Evolutionary conservation across 2,797 vertebrate genomes (phyloP), one percentile per base, ranked within the genome.

Genomic region (Sebastes itinus): DNA sequence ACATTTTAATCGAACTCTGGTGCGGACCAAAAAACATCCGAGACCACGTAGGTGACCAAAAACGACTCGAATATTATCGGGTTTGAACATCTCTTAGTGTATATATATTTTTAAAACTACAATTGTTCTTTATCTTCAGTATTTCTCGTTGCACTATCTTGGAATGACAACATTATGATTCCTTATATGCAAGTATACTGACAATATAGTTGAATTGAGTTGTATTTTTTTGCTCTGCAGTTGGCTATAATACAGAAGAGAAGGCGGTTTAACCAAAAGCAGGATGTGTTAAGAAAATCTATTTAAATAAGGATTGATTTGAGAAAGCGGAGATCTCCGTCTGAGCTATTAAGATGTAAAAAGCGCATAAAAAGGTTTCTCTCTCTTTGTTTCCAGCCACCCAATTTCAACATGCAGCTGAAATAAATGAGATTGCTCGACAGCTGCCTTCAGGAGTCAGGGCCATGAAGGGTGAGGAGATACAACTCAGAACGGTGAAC

Each of bases 371-470:
- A 62, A 87, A 78, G 58, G 18, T 38, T 38, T 54, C 33, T 30
- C 38, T 54, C 52, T 67, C 67, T 64, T 73, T 76, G 65, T 75
- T 78, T 82, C 49, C 69, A 63, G 30, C 28, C 61, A 59, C 8
- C 74, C 62, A 77, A 80, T 82, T 89, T 85, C 71, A 72, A 46
- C 81, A 70, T 42, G 76, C 49, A 23, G 76, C 23, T 16, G 75
- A 82, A 84, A 81, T 82, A 87, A 87, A 92, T 83, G 77, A 89
- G 80, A 73, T 14, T 68, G 72, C n/a, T 27, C 80, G 76, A 80
- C 78, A 35, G 83, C 66, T 72, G 65, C 63, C 70, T 77, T 42
- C 33, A 72, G 70, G 60, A 87, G 56, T 54, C 69, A 18, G 16
- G 28, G 78, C 62, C 77, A 27, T 81, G 84, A 80, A 69, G 42